Conservation (phyloP, 2,888 invertebrate species). For the Drosophila stalkeri region DNA sequence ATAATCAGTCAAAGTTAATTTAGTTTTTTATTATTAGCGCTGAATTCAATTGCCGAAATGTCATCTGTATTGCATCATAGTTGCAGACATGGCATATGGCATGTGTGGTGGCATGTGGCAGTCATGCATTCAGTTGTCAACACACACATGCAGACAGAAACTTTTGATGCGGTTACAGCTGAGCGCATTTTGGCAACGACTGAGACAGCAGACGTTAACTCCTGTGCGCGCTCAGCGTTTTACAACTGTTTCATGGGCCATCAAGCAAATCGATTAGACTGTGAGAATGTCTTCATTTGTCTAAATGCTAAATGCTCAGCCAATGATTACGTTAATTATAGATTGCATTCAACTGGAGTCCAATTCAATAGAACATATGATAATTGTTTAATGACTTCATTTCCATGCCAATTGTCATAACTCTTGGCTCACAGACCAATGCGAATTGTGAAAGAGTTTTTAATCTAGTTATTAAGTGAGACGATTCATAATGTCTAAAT, state of each 20-base stretch:
- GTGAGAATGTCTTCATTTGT: slow-evolving; percentile 21
- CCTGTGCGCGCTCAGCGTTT: slow-evolving; percentile 30
- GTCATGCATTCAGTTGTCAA: slow-evolving; percentile 60
- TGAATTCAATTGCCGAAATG: slow-evolving; percentile 58
- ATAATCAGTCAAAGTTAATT: slow-evolving; percentile 18
- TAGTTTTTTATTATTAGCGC: slow-evolving; percentile 2
- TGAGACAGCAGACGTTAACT: neutral
- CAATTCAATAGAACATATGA: slow-evolving; percentile 1
- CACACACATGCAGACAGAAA: slow-evolving; percentile 26
- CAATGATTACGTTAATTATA: slow-evolving; percentile 25
- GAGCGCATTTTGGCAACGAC: slow-evolving; percentile 22
- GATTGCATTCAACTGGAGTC: neutral
- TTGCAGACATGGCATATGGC: slow-evolving; percentile 31
- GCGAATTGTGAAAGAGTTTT: neutral
- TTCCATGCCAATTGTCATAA: slow-evolving; percentile 15
- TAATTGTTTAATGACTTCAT: slow-evolving; percentile 7
- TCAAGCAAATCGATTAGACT: slow-evolving; percentile 44
- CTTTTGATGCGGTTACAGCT: slow-evolving; percentile 39
- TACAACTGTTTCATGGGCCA: slow-evolving; percentile 54
- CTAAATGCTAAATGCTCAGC: neutral
- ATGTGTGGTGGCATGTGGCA: slow-evolving; percentile 21
- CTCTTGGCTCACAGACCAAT: neutral
- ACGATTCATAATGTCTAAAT: neutral
- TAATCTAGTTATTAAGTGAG: neutral
- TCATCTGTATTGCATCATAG: slow-evolving; percentile 57